Evolutionary conservation across 2,113 vertebrate genomes (phyloP).

Genomic region (Psammodynastes pulverulentus): DNA sequence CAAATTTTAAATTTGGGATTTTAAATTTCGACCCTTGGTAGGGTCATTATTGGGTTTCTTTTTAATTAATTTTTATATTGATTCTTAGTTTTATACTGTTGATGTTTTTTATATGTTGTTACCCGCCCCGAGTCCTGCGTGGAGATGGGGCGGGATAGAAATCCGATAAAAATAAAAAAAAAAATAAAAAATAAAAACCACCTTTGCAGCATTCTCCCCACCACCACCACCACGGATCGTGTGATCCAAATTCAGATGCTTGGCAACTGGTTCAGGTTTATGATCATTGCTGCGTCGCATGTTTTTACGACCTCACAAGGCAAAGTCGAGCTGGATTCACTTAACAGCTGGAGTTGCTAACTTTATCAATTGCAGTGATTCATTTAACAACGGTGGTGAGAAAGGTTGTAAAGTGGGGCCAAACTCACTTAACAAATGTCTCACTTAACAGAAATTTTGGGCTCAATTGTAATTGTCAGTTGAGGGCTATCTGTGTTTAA

Average conservation of each 20-base stretch:
- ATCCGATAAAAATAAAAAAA: too few relatives aligned
- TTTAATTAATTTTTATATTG: too few relatives aligned
- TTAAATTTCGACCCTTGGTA: too few relatives aligned
- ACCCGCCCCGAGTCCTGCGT: too few relatives aligned
- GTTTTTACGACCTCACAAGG: background rate
- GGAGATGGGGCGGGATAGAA: too few relatives aligned
- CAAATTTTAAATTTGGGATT: too few relatives aligned
- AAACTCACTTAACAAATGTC: background rate
- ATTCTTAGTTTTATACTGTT: too few relatives aligned
- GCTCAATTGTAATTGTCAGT: background rate
- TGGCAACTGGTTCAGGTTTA: background rate
- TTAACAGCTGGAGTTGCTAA: background rate
- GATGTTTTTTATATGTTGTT: too few relatives aligned
- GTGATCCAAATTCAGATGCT: background rate
- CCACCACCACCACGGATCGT: background rate
- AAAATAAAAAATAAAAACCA: too few relatives aligned
- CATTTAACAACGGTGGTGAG: background rate
- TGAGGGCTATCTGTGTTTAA: background rate
- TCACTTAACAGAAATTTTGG: background rate
- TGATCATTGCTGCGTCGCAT: background rate
- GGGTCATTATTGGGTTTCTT: too few relatives aligned
- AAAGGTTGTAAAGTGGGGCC: background rate
- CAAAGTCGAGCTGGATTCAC: background rate
- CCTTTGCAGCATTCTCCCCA: background rate
- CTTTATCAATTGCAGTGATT: background rate